Evolutionary conservation across 2,797 vertebrate species (phyloP), one percentile per base, ranked within the genome.

Genomic region (Sternarchorhynchus goeldii): DNA sequence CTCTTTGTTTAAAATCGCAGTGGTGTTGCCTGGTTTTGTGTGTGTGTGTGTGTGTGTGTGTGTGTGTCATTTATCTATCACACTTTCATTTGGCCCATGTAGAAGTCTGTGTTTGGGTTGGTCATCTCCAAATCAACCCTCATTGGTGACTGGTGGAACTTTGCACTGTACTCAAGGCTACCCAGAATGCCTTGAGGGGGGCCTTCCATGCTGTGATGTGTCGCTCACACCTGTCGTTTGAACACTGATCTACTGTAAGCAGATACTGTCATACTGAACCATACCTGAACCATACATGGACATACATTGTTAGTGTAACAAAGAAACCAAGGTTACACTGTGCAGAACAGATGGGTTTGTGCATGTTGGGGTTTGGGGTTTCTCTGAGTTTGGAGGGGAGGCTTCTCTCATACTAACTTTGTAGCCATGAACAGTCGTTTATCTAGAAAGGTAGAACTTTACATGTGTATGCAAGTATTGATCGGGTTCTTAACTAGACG

Each of bases 111-210:
- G 53, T 39, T 17, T 21, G 56, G 50, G 57, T 56, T 68, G 57
- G 59, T 50, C 4, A 16, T 31, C 20, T 6, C 59, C 41, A 50
- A 34, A 72, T 34, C 50, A 75, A 75, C 83, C 67, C 53, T 83
- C 69, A 80, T 73, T 79, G 78, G 77, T 81, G 85, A 80, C 73
- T 80, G 78, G 78, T 81, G 85, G 87, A 75, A 86, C 87, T 89
- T 90, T 90, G 88, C 89, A 88, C 86, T 76, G 71, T 78, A 50
- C 25, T 73, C 62, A 60, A 73, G 58, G 57, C 69, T 60, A 65
- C 60, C 21, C 62, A 29, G 60, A 75, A 78, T 25, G 56, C 72
- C 73, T 66, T 62, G 36, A 78, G 39, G 36, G 17, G 39, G 36
- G 17, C 41, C 66, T 58, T 70, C 62, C 64, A 80, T 79, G 53